These are phyloP conservation scores for Cyanistes caeruleus DNA, from an alignment of 2,113 vertebrate species.

Conservation along the genomic window DNA sequence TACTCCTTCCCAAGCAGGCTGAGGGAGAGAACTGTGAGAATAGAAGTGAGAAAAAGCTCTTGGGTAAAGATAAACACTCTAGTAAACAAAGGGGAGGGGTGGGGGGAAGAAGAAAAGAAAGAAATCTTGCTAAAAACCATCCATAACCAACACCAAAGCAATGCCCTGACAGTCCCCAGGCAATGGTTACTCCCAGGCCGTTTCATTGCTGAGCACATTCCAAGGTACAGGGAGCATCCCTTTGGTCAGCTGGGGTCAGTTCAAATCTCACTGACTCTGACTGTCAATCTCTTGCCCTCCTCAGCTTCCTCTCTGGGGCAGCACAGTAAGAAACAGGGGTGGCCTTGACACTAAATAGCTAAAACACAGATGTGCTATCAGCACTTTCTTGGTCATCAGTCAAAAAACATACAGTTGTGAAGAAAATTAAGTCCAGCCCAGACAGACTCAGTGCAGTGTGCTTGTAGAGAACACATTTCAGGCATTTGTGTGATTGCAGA, in stretches of 20 bases:
- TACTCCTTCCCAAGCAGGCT: neutral
- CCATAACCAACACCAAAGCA: neutral
- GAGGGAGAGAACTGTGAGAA: neutral
- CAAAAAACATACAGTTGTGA: neutral
- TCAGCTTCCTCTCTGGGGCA: neutral
- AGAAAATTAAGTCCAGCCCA: neutral
- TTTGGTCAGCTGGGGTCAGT: neutral
- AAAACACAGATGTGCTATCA: accelerated
- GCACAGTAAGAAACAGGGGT: neutral
- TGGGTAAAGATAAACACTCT: neutral
- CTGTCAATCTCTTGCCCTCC: neutral
- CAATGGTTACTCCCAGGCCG: accelerated
- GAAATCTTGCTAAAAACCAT: neutral
- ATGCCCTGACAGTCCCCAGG: neutral
- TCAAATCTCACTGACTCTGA: neutral
- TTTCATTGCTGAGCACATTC: neutral
- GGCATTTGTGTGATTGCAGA: neutral
- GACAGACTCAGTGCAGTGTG: neutral
- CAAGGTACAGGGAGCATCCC: accelerated
- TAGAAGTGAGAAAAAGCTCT: neutral
- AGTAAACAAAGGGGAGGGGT: neutral
- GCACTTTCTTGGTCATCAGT: neutral
- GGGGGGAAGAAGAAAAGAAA: neutral
- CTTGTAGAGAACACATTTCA: neutral
- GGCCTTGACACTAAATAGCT: neutral